Evolutionary conservation across 2,113 vertebrate species (phyloP).

Genomic region (Thamnophis sirtalis): DNA sequence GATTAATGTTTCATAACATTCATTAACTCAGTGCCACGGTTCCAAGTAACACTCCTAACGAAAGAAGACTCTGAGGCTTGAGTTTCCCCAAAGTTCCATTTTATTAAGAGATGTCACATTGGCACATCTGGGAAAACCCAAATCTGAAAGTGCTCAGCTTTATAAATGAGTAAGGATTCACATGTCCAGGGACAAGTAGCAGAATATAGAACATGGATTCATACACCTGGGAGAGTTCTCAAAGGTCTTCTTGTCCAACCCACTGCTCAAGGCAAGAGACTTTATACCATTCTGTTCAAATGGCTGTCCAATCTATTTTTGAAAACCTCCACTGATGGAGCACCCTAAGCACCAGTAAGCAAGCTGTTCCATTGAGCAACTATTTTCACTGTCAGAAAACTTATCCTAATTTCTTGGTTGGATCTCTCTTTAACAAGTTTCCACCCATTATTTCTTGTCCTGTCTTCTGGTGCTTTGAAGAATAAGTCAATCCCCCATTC

Average conservation of each 20-base stretch:
- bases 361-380: neutral
- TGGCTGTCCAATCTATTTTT: neutral
- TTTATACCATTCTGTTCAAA: neutral
- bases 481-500: neutral
- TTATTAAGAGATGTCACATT: no score
- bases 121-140: no score
- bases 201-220: neutral
- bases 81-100: no score
- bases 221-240: neutral
- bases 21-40: neutral
- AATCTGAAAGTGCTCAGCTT: neutral
- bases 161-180: neutral
- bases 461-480: neutral
- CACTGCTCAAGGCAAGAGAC: neutral
- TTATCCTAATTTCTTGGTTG: neutral
- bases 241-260: neutral
- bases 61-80: no score
- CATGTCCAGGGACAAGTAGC: neutral
- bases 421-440: neutral
- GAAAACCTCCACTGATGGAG: neutral
- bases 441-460: neutral
- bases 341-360: neutral
- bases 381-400: neutral
- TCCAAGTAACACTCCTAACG: no score
- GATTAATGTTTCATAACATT: neutral